These are phyloP conservation scores for Platynereis dumerilii DNA, from an alignment of 2,888 invertebrate species.

Conservation along the genomic window DNA sequence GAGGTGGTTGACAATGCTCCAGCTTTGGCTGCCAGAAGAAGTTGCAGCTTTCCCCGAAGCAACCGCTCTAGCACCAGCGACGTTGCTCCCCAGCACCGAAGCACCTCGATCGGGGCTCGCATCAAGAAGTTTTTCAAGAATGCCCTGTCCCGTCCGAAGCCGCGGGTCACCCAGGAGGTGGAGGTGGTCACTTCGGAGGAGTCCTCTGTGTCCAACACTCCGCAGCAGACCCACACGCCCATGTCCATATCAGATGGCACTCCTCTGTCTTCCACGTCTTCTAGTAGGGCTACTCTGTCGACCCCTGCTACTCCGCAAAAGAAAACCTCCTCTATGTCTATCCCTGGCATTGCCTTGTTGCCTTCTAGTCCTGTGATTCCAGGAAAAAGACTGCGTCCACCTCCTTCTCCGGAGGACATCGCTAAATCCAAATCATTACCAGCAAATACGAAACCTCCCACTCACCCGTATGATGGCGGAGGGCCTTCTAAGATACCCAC, in stretches of 20 bases:
- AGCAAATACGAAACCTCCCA: too few species aligned
- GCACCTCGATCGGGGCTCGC: not conserved
- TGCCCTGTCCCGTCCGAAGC: not conserved
- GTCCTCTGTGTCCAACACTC: not conserved
- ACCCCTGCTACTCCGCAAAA: constrained; percentile 1
- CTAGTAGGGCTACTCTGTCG: not conserved
- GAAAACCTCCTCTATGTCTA: not conserved
- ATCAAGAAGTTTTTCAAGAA: constrained; percentile 6
- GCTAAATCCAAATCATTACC: too few species aligned
- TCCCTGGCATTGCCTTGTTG: not conserved
- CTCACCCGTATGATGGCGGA: too few species aligned
- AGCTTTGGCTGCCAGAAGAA: not conserved
- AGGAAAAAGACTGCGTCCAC: too few species aligned
- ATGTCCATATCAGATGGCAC: too few species aligned
- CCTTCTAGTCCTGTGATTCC: not conserved
- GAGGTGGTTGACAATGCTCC: not conserved
- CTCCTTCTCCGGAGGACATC: too few species aligned
- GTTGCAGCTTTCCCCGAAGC: not conserved
- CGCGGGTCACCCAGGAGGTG: not conserved
- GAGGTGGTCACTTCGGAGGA: not conserved
- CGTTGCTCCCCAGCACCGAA: too few species aligned
- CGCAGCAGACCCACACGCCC: too few species aligned
- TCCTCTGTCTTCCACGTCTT: not conserved
- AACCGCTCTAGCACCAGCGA: not conserved
- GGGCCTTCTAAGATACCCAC: too few species aligned